These are phyloP conservation scores for Myotis pilosus DNA, from an alignment of 2,797 vertebrate genomes.

Conservation along the genomic window DNA sequence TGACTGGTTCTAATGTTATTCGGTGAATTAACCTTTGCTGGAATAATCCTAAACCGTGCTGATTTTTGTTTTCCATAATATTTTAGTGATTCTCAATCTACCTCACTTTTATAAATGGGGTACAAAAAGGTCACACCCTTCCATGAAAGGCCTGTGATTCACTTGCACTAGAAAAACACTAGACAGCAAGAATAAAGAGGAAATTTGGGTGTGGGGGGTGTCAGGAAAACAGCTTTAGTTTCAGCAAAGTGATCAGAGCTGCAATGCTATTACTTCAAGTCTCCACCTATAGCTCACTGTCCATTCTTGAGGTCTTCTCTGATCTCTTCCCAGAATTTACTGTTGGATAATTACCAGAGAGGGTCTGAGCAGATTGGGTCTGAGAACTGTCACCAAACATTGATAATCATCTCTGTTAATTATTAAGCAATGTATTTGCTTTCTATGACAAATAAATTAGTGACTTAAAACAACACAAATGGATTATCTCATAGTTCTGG, in stretches of 20 bases:
- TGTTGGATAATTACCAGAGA: neutral
- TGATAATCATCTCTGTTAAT: neutral
- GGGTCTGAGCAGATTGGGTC: neutral
- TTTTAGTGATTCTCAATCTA: neutral
- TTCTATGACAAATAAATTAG: neutral
- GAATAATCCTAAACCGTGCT: constrained; percentile 4
- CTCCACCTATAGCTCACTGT: neutral
- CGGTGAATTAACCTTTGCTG: constrained; percentile 1
- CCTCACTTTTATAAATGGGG: neutral
- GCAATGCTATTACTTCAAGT: neutral
- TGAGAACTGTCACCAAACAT: neutral
- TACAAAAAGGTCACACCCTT: constrained; percentile 32
- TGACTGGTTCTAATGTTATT: constrained; percentile 45
- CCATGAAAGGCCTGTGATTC: neutral
- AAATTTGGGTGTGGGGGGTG: neutral
- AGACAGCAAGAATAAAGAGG: neutral
- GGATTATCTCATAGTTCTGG: neutral
- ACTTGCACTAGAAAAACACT: neutral
- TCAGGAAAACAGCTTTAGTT: constrained; percentile 17
- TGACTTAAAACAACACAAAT: neutral
- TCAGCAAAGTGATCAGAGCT: neutral
- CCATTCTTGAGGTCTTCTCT: neutral
- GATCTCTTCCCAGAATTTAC: neutral
- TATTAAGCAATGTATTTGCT: neutral
- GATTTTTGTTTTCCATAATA: constrained; percentile 22